These are phyloP conservation scores for Cebus imitator DNA, from an alignment of 2,113 vertebrate genomes.

Conservation along the genomic window DNA sequence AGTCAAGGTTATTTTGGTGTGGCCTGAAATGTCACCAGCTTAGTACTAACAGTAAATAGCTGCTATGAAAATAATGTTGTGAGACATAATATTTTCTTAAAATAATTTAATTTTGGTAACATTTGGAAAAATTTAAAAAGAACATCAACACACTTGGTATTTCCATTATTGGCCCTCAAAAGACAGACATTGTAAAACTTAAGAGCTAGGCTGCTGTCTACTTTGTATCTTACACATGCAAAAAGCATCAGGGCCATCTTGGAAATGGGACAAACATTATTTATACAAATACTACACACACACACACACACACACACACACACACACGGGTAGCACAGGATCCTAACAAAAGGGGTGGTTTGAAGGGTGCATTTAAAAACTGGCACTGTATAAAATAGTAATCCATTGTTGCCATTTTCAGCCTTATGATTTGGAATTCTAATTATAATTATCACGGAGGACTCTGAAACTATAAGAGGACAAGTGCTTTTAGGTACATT, in stretches of 20 bases:
- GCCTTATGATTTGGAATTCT: neutral
- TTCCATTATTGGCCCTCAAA: neutral
- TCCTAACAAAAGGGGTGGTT: neutral
- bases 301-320: neutral
- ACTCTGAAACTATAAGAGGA: neutral
- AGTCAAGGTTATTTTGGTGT: neutral
- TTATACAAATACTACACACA: neutral
- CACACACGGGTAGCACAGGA: neutral
- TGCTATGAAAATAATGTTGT: neutral
- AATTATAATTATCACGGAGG: neutral
- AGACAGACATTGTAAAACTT: neutral
- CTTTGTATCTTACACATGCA: neutral
- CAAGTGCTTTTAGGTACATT: neutral
- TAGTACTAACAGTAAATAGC: neutral
- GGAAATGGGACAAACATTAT: neutral
- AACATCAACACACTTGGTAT: neutral
- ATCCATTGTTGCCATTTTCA: neutral
- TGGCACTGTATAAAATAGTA: neutral
- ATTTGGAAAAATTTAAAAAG: conserved; percentile 7
- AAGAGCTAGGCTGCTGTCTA: neutral
- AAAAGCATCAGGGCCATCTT: neutral
- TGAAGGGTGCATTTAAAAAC: neutral
- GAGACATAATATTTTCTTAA: neutral
- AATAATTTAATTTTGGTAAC: neutral
- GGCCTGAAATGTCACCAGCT: neutral